These are phyloP conservation scores for Tangachromis dhanisi DNA, from an alignment of 2,113 vertebrate genomes.

Conservation along the genomic window DNA sequence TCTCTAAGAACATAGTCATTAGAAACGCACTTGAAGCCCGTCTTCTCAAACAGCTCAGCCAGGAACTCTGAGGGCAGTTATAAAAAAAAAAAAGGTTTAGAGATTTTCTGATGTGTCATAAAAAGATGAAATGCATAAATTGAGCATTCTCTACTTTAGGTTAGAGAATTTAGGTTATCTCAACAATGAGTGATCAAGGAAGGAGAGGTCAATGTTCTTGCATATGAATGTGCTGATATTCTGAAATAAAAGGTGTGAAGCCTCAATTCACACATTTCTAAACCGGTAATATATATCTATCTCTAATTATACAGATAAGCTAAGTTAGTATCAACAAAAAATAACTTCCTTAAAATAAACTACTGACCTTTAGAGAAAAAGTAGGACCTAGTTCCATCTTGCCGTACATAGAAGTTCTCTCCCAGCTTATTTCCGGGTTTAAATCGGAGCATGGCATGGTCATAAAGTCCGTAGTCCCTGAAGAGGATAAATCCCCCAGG, in stretches of 20 bases:
- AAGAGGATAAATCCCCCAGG: constrained; percentile 85
- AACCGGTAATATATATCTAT: neutral
- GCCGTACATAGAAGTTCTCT: constrained; percentile 92
- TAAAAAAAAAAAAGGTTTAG: neutral
- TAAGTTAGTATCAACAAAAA: neutral
- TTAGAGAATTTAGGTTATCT: neutral
- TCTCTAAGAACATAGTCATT: constrained; percentile 90
- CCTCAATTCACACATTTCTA: neutral
- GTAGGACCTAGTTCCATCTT: constrained; percentile 92
- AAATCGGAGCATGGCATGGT: constrained; percentile 94
- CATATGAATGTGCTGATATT: neutral
- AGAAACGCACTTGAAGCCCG: constrained; percentile 72
- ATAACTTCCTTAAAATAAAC: neutral
- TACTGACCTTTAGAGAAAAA: constrained; percentile 90
- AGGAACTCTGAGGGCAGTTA: constrained; percentile 74
- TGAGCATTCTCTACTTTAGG: neutral
- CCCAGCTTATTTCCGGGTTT: constrained; percentile 87
- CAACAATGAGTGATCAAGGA: neutral
- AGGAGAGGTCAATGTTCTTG: neutral
- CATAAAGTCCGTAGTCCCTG: constrained; percentile 90
- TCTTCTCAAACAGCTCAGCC: constrained; percentile 74
- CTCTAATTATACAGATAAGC: neutral
- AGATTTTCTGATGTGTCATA: neutral
- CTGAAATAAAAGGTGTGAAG: neutral
- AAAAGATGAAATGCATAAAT: neutral